These are phyloP conservation scores for Pavo muticus DNA, from an alignment of 2,113 vertebrate species.

Conservation along the genomic window DNA sequence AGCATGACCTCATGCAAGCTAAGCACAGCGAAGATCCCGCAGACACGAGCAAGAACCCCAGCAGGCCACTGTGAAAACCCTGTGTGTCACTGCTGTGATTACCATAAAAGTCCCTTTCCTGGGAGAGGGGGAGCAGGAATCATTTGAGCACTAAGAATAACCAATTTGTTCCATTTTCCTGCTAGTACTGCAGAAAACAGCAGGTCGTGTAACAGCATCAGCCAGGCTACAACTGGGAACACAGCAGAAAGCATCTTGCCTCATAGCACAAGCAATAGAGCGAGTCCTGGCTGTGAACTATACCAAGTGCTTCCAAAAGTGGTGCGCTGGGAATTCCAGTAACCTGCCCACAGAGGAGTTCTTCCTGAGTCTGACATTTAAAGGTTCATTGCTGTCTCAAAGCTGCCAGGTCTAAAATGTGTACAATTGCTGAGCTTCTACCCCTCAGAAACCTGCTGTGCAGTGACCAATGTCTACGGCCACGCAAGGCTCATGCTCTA, in stretches of 20 bases:
- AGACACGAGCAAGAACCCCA: rapidly evolving
- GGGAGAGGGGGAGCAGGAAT: neutral
- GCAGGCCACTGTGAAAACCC: neutral
- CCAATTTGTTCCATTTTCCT: neutral
- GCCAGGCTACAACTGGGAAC: neutral
- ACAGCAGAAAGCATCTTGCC: neutral
- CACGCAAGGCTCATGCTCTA: too few species aligned
- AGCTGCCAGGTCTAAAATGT: neutral
- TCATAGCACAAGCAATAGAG: neutral
- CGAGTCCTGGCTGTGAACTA: neutral
- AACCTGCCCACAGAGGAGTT: neutral
- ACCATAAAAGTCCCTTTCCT: neutral
- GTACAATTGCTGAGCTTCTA: neutral
- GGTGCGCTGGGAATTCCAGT: neutral
- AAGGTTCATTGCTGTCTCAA: neutral
- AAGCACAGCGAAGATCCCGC: neutral
- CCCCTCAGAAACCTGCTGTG: neutral
- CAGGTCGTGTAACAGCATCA: neutral
- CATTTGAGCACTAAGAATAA: neutral
- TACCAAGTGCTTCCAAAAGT: neutral
- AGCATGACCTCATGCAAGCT: neutral
- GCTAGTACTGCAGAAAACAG: neutral
- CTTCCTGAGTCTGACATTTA: neutral
- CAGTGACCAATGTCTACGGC: neutral
- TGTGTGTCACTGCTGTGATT: neutral